phyloP scores from a whole-genome alignment of 2,888 invertebrate genomes.

The Byasa hedistus region DNA sequence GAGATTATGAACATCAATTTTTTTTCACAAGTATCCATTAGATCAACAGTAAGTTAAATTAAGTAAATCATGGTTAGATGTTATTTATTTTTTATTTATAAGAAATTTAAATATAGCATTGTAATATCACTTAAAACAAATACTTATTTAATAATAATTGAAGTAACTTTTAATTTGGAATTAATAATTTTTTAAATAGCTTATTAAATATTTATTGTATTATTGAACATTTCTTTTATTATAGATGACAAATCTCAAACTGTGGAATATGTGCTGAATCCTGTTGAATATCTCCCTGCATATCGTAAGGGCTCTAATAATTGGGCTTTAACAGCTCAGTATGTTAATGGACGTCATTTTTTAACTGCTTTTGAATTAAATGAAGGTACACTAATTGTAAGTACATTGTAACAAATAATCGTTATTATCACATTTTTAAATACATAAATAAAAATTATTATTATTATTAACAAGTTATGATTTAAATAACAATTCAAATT shows the following conservation, averaged over 20 bases:
- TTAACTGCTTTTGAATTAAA: slow-evolving; percentile 72
- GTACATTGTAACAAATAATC: slow-evolving; percentile 35
- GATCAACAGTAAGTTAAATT: no score
- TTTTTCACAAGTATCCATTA: neutral
- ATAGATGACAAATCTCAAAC: slow-evolving; percentile 68
- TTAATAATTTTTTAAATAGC: no score
- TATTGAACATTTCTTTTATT: neutral
- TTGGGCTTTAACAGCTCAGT: slow-evolving; percentile 73
- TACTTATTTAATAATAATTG: no score
- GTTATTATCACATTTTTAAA: no score
- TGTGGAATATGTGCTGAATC: slow-evolving; percentile 68
- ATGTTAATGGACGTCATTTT: slow-evolving; percentile 75
- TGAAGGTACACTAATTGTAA: slow-evolving; percentile 73
- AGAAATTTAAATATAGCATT: no score
- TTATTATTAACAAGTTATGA: no score
- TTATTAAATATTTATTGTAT: no score
- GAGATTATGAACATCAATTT: neutral
- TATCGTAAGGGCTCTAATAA: slow-evolving; percentile 69
- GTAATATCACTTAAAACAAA: no score
- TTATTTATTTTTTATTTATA: no score
- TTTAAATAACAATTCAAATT: neutral
- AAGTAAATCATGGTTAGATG: no score
- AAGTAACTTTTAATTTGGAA: no score
- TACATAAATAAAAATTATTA: no score
- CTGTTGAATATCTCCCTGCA: slow-evolving; percentile 64